Evolutionary conservation across 2,797 vertebrate species (phyloP), one percentile per base, ranked within the genome.

Genomic region (Myotis vivesi): DNA sequence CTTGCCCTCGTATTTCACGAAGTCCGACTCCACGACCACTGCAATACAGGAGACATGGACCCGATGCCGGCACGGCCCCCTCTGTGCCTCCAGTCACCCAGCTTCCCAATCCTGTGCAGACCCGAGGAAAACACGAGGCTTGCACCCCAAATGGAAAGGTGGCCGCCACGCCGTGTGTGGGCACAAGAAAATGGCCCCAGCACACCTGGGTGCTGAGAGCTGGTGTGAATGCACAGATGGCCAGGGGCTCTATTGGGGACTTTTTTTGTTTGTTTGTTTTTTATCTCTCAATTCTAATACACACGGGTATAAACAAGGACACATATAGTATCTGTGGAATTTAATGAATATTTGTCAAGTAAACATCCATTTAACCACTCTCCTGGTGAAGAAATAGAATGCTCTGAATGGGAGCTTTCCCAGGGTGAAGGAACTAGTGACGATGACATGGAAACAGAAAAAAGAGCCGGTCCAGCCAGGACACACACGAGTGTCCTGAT

Each of bases 1-100:
- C 25, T 97, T 99, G 4, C 98, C 98, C 57, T 96, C 97, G 10
- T 99, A 99, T 92, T 98, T 99, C 96, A 99, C 98, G 92, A 99
- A 99, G 93, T 99, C 99, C 0, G 98, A 98, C 97, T 99, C 99
- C 55, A 97, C 95, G 22, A 99, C 97, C 96, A 97, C 99, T 99
- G 97, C 89, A 95, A 98, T 38, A 95, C 46, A 71, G 11, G 9
- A 36, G 90, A 80, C n/a, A 28, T 15, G 46, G 17, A 20, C 57
- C 69, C 15, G 51, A 80, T n/a, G 77, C 75, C 4, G 0, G n/a
- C 6, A 2, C 0, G 4, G n/a, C 72, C 20, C 22, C 11, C 66
- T 76, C 30, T 6, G 49, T 2, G 59, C 41, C 53, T 33, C 0
- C 13, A 59, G 28, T 8, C 15, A 9, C 71, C 62, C 9, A 8